Percentiles rank a stretch among this genome's conserved stretches.
phyloP scores from a whole-genome alignment of 2,888 invertebrate species.

The Drosophila ustulata region DNA sequence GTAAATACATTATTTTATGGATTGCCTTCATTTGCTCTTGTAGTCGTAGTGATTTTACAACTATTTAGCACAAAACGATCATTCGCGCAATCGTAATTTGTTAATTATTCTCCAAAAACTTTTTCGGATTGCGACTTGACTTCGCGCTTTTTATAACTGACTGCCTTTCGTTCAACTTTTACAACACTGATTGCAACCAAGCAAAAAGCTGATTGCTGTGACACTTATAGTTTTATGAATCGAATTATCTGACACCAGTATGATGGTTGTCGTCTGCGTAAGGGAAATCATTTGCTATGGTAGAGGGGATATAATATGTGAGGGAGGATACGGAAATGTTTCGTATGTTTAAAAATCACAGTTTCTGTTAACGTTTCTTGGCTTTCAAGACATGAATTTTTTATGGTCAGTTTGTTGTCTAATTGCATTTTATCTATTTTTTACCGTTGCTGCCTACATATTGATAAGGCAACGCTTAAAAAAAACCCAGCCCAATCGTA shows the following conservation, averaged over 20 bases:
- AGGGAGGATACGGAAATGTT: slow-evolving; percentile 89
- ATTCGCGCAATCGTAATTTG: background rate
- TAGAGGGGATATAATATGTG: slow-evolving; percentile 91
- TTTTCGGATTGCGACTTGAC: background rate
- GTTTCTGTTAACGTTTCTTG: slow-evolving; percentile 91
- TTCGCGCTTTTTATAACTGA: background rate
- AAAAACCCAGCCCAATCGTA: slow-evolving; percentile 88
- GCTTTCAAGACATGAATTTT: slow-evolving; percentile 90
- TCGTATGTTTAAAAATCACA: slow-evolving; percentile 91
- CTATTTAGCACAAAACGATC: background rate
- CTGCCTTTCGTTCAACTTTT: background rate
- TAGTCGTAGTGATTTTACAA: background rate
- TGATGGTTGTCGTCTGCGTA: too few relatives aligned
- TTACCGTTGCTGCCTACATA: slow-evolving; percentile 90
- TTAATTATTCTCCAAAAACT: background rate
- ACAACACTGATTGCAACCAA: background rate
- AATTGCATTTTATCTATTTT: slow-evolving; percentile 89
- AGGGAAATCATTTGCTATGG: slow-evolving; percentile 83
- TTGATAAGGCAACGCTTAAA: slow-evolving; percentile 90
- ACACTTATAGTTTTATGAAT: background rate
- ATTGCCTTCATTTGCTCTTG: background rate
- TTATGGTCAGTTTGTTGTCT: slow-evolving; percentile 89
- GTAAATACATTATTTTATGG: background rate
- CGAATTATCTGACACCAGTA: too few relatives aligned
- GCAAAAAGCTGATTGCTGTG: background rate